These are phyloP conservation scores for Antedon bifida DNA, from an alignment of 35 echinoderm and acorn worm genomes.

Conservation along the genomic window DNA sequence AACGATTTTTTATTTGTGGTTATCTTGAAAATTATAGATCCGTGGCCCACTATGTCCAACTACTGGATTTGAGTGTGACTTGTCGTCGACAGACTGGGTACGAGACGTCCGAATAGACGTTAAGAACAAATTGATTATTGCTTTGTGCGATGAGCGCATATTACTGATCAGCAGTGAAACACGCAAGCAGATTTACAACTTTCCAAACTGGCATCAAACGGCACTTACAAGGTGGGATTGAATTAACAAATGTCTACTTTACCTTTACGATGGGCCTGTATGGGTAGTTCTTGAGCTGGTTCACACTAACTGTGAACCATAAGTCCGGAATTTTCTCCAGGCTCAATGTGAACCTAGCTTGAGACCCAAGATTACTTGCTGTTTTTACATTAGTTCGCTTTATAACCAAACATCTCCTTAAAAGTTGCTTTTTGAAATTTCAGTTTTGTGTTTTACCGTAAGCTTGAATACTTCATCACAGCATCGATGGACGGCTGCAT, in stretches of 20 bases:
- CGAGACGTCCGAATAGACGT: slow-evolving; percentile 42
- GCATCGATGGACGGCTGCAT: slow-evolving; percentile 91
- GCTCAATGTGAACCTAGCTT: too few relatives aligned
- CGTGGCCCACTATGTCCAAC: slow-evolving; percentile 44
- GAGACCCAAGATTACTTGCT: too few relatives aligned
- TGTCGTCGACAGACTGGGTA: slow-evolving; percentile 58
- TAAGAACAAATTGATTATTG: slow-evolving; percentile 53
- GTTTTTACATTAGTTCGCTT: too few relatives aligned
- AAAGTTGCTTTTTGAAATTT: slow-evolving; percentile 2
- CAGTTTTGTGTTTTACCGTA: slow-evolving; percentile 91
- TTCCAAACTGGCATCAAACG: slow-evolving; percentile 77
- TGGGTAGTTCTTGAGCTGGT: too few relatives aligned
- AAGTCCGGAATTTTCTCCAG: too few relatives aligned
- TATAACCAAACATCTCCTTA: too few relatives aligned
- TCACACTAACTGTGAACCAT: too few relatives aligned
- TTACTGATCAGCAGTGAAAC: slow-evolving; percentile 55
- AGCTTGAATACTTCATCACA: slow-evolving; percentile 91
- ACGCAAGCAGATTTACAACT: slow-evolving; percentile 46
- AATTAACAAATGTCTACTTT: too few relatives aligned
- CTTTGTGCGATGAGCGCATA: slow-evolving; percentile 79
- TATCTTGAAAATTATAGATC: slow-evolving; percentile 14
- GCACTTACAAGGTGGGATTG: slow-evolving; percentile 52
- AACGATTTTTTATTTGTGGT: too few relatives aligned
- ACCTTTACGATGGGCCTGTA: too few relatives aligned
- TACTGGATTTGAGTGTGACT: slow-evolving; percentile 40